Conservation (phyloP, 2,797 vertebrate genomes). For the Chelmon rostratus region DNA sequence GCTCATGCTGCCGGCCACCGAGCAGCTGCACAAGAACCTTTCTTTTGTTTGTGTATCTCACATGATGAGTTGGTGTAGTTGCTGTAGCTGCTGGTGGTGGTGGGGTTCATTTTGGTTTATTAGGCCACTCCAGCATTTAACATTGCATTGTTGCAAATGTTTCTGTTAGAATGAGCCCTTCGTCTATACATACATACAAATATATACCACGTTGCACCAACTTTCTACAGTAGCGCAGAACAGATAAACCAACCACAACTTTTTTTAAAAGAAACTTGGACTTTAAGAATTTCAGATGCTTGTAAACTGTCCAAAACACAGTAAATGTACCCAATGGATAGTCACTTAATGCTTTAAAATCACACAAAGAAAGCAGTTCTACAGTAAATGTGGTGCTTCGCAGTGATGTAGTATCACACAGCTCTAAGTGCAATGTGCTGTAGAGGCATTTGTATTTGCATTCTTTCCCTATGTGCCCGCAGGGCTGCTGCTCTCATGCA, state of each 20-base stretch:
- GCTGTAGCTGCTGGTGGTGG: background rate
- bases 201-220: no score
- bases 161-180: no score
- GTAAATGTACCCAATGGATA: background rate
- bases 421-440: background rate
- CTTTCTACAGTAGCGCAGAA: no score
- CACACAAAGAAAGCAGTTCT: background rate
- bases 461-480: background rate
- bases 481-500: background rate
- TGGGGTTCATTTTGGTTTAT: no score
- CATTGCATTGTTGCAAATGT: no score
- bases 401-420: background rate
- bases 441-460: constrained; percentile 15
- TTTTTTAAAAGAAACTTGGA: background rate
- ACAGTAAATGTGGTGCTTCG: background rate
- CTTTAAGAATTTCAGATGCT: background rate
- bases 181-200: no score
- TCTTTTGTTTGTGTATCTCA: constrained; percentile 6
- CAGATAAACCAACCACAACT: background rate
- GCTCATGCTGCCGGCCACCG: constrained; percentile 26
- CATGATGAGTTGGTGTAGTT: background rate
- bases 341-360: background rate
- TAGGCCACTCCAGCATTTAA: background rate
- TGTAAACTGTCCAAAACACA: background rate
- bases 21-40: constrained; percentile 7